Percentiles rank a stretch among this genome's conserved stretches.
Conservation (phyloP, 2,797 vertebrate species). For the Harpagifer antarcticus region DNA sequence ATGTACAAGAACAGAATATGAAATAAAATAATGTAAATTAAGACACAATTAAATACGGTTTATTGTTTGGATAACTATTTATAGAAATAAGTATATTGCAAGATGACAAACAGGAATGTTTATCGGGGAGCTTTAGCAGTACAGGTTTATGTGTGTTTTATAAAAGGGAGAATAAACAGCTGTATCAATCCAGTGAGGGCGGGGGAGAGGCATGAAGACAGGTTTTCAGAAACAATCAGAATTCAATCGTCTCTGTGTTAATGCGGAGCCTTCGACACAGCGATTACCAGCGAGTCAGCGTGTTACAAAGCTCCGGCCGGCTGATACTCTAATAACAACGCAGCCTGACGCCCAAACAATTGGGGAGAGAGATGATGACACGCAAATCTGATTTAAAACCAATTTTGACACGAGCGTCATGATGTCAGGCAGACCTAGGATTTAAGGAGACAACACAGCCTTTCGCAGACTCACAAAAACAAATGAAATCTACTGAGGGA, state of each 20-base stretch:
- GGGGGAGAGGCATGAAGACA: neutral
- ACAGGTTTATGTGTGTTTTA: neutral
- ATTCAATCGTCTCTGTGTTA: slow-evolving; percentile 66
- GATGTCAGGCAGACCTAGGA: slow-evolving; percentile 32
- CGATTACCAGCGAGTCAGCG: slow-evolving; percentile 68
- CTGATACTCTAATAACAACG: slow-evolving; percentile 69
- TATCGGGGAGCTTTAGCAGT: too few species aligned
- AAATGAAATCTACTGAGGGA: slow-evolving; percentile 25
- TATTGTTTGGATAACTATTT: too few species aligned
- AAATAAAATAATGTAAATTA: too few species aligned
- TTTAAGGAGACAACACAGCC: slow-evolving; percentile 48
- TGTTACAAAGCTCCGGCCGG: slow-evolving; percentile 55
- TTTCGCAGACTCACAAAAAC: slow-evolving; percentile 20
- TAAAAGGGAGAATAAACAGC: slow-evolving; percentile 14
- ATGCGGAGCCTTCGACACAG: slow-evolving; percentile 47
- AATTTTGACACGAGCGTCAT: slow-evolving; percentile 65
- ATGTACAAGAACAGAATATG: too few species aligned
- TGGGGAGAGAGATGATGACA: slow-evolving; percentile 48
- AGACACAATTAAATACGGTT: too few species aligned
- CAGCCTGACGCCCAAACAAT: slow-evolving; percentile 33
- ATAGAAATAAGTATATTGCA: too few species aligned
- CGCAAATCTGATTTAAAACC: slow-evolving; percentile 77
- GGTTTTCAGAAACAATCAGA: slow-evolving; percentile 51
- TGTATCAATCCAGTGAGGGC: slow-evolving; percentile 31
- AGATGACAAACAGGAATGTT: too few species aligned